A percentile compares a stretch with the other conserved stretches of the same genome.
These are phyloP conservation scores for Urophycis tenuis DNA, from an alignment of 2,797 vertebrate species.

Conservation along the genomic window DNA sequence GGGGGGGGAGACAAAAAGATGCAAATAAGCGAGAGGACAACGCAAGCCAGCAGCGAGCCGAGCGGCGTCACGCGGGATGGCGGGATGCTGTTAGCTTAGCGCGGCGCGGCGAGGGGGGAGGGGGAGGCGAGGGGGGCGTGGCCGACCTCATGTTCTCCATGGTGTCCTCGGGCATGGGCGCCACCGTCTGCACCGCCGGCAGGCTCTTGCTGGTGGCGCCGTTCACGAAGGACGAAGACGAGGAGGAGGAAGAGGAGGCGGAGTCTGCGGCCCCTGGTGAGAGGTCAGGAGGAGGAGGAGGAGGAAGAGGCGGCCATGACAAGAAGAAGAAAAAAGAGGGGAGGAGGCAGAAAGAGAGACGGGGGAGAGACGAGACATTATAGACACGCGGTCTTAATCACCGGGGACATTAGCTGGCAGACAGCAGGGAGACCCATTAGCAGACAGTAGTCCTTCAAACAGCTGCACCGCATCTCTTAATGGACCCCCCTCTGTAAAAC, in stretches of 20 bases:
- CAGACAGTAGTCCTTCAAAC: slow-evolving; percentile 37
- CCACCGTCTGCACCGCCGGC: slow-evolving; percentile 95
- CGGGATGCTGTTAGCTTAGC: background rate
- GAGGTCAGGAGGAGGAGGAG: background rate
- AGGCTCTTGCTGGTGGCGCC: slow-evolving; percentile 98
- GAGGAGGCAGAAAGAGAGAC: background rate
- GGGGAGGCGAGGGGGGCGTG: slow-evolving; percentile 13
- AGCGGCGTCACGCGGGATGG: background rate
- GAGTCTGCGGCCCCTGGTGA: slow-evolving; percentile 90
- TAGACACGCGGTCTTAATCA: background rate
- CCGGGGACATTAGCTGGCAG: background rate
- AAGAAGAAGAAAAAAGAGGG: background rate
- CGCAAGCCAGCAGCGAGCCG: background rate
- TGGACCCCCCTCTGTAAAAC: slow-evolving; percentile 48
- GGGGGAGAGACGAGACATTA: background rate
- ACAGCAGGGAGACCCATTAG: slow-evolving; percentile 32
- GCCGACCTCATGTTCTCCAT: slow-evolving; percentile 96
- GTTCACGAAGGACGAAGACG: slow-evolving; percentile 96
- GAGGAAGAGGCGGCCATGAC: background rate
- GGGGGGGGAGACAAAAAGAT: background rate
- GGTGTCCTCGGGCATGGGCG: slow-evolving; percentile 96
- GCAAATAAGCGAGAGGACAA: background rate
- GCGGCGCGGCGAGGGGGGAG: background rate
- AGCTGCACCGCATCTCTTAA: slow-evolving; percentile 45
- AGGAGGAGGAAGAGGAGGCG: slow-evolving; percentile 92